These are phyloP conservation scores for Nesidiocoris tenuis DNA, from an alignment of 2,888 invertebrate genomes.

Conservation along the genomic window DNA sequence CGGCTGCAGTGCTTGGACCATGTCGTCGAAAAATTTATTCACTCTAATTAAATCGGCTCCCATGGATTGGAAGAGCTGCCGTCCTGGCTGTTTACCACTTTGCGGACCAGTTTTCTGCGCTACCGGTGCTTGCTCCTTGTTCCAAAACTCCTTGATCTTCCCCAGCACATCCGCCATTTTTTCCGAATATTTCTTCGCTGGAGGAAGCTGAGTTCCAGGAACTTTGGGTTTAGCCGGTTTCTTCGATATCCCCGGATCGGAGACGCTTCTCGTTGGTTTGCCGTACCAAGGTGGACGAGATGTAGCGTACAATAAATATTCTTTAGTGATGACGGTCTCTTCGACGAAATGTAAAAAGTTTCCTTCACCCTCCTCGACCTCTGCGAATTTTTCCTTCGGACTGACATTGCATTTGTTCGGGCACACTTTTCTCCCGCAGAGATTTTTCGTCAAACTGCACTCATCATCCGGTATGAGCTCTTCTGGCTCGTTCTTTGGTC, in stretches of 20 bases:
- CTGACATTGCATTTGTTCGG: slow-evolving; percentile 19
- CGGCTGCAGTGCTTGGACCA: background rate
- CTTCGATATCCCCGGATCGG: background rate
- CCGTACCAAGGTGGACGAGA: background rate
- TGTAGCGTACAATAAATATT: background rate
- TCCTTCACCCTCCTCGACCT: background rate
- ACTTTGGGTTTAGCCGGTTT: background rate
- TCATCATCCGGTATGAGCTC: background rate
- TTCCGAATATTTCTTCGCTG: background rate
- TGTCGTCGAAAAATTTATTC: background rate
- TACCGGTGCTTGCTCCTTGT: background rate
- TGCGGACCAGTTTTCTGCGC: background rate
- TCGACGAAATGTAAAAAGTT: background rate
- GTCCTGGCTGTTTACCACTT: background rate
- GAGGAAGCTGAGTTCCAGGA: background rate
- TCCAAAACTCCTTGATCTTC: slow-evolving; percentile 17
- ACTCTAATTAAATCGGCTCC: background rate
- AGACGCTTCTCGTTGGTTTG: background rate
- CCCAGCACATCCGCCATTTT: slow-evolving; percentile 3
- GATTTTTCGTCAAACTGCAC: slow-evolving; percentile 5
- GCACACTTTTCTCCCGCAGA: slow-evolving; percentile 12
- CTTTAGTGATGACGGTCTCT: background rate
- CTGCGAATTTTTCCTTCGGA: slow-evolving; percentile 5
- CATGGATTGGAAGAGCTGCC: background rate
- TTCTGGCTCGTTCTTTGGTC: background rate